Evolutionary conservation across 2,113 vertebrate genomes (phyloP).

Genomic region (Crocuta crocuta): DNA sequence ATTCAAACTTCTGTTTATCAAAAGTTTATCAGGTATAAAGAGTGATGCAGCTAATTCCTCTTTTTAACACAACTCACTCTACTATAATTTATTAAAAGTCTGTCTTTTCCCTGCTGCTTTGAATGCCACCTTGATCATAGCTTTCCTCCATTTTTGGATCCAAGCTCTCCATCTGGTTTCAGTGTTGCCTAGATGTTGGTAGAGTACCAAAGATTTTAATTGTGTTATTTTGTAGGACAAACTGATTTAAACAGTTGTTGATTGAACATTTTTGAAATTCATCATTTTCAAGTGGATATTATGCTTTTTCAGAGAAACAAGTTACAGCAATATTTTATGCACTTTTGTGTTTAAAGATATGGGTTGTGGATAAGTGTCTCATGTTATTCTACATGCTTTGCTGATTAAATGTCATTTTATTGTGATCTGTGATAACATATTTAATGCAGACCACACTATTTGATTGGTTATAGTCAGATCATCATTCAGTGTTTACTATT

Average conservation of each 20-base stretch:
- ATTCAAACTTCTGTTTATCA: background rate
- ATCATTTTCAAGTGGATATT: background rate
- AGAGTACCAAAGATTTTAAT: background rate
- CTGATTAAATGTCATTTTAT: background rate
- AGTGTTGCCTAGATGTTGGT: background rate
- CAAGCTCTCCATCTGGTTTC: background rate
- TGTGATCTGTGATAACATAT: background rate
- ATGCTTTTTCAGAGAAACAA: background rate
- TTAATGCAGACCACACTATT: background rate
- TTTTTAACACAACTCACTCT: background rate
- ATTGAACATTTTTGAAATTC: background rate
- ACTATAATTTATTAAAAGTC: background rate
- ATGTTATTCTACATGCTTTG: background rate
- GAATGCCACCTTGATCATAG: background rate
- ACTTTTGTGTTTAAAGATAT: background rate
- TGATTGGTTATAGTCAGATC: background rate
- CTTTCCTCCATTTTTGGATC: background rate
- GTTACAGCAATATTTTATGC: background rate
- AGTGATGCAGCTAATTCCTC: background rate
- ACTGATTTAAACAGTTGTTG: background rate
- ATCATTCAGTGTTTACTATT: background rate
- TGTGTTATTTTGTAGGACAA: background rate
- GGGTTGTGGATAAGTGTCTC: background rate
- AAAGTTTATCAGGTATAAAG: background rate
- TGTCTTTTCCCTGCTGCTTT: background rate